Base-by-base conservation (phyloP, 2,113 vertebrate species). In the Triplophysa rosa region DNA sequence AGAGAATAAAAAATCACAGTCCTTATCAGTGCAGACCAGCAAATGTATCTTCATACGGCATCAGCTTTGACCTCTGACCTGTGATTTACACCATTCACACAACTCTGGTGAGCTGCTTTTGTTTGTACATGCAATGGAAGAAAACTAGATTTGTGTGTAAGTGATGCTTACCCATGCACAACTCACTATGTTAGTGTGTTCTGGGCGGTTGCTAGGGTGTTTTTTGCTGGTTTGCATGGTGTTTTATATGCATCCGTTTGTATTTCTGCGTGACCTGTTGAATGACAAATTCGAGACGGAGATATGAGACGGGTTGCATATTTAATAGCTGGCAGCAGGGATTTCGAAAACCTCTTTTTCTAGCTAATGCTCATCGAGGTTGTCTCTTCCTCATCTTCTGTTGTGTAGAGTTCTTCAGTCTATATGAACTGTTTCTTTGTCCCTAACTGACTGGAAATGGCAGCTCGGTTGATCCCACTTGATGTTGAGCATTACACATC, bases 111-210 rank as follows among this genome's bases (percentile, higher is more conserved):
- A 42, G 1, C 42, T 42, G 10, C 42, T 58, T 56, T 33, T 71
- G 66, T 40, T 63, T 74, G 62, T 58, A 80, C 62, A 80, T 9
- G 14, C 73, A 84, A 62, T 80, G 26, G 63, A 77, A 80, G 69
- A 47, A 61, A 78, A 72, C 42, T 58, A 73, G n/a, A 37, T 13
- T 37, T 13, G 61, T 58, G 24, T 74, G 69, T 4, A 65, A 52
- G 52, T 47, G 11, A 65, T 14, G 3, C 69, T 47, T 67, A 61
- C 65, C 19, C 23, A 58, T 26, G 49, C 49, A 54, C 49, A 54
- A 17, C 17, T 54, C 6, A 49, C 12, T 23, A 23, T n/a, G 0
- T n/a, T 6, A 0, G 29, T 23, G 29, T 23, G 65, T 8, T 23
- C 13, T 17, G 1, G 2, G 21, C 8, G 6, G 40, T 47, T 67